Evolutionary conservation across 2,888 invertebrate genomes (phyloP).

Genomic region (Lasioglossum lativentre): DNA sequence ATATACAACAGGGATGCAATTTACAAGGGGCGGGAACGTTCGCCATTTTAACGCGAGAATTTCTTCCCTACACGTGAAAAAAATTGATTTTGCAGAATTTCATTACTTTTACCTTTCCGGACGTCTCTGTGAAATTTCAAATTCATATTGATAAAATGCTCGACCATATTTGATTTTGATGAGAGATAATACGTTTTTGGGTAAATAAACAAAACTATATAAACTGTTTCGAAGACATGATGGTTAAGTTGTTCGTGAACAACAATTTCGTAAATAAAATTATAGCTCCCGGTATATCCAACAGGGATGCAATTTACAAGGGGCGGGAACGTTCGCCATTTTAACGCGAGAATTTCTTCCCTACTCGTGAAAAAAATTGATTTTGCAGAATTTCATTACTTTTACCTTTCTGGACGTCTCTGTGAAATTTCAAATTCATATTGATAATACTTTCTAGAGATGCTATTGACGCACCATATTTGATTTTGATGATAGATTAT

Average conservation of each 20-base stretch:
- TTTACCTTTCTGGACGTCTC: not conserved
- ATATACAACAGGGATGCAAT: not conserved
- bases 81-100: not conserved
- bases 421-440: not conserved
- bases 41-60: not conserved
- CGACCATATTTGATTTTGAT: not conserved
- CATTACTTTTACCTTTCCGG: not conserved
- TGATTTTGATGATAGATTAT: not conserved
- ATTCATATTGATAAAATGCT: not conserved
- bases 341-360: not conserved
- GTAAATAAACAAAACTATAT: no score
- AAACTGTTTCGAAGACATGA: no score
- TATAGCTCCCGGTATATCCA: not conserved
- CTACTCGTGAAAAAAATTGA: not conserved
- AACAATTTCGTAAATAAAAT: not conserved
- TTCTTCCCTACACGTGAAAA: not conserved
- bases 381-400: not conserved
- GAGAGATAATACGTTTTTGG: no score
- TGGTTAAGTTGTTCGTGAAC: not conserved
- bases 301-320: slow-evolving; percentile 11
- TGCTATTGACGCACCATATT: not conserved
- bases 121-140: not conserved
- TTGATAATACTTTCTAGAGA: not conserved
- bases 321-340: not conserved
- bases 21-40: not conserved